Base-by-base conservation (phyloP, 2,888 invertebrate genomes). In the Heliconius ethilla region DNA sequence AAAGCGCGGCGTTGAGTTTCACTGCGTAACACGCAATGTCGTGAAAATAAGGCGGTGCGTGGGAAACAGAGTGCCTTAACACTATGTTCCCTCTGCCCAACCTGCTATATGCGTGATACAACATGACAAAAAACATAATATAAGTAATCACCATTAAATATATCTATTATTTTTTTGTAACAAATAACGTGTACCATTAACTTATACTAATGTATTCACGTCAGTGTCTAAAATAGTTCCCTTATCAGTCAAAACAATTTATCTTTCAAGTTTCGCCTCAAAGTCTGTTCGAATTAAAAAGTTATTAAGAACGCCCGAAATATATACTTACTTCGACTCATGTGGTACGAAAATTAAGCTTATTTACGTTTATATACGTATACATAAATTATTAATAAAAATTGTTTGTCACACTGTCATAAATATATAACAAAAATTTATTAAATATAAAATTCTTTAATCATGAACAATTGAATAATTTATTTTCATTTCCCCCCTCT, bases 281-380 rank as follows among this genome's bases (percentile, higher is more conserved):
- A 79, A 81, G 82, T 80, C 79, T 75, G 82, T 82, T 83, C 82
- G 86, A 89, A 91, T 92, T 92, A 91, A 91, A 92, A 91, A 89
- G 84, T 89, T 88, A 91, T 92, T 92, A 91, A 83, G 85, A 82
- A 78, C 85, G 81, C 74, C 74, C 81, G 27, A 27, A 27, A 27
- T 27, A 27, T 27, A 27, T 79, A 79, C 78, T 82, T 79, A 79
- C 78, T 82, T 79, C 73, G 55, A 29, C 27, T 76, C 79, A 79
- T 72, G 59, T 66, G n/a, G 65, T 59, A 72, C 27, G 27, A 74
- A 63, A 63, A 40, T 27, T 63, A 40, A n/a, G 25, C n/a, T 72
- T 55, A 55, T 55, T 51, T 70, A 51, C 18, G 27, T 70, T 5
- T 27, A 70, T 45, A 45, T 45, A 40, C 5, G 10, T 22, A 33